A percentile compares a stretch with the other conserved stretches of the same genome.
Conservation (phyloP, 1,140 invertebrate species). For the Rhagoletis zephyria region DNA sequence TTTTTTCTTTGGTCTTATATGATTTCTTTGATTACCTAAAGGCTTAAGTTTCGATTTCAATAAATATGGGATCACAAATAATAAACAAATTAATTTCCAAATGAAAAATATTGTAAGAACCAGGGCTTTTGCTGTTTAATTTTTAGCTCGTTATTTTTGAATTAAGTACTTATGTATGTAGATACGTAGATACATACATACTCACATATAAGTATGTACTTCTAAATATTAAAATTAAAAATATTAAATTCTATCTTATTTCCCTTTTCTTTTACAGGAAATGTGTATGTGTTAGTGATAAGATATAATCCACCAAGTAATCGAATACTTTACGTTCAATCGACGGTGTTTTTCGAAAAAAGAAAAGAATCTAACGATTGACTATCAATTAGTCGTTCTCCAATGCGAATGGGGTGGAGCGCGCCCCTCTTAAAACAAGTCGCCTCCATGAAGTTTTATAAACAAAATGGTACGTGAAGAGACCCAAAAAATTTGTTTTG, state of each 20-base stretch:
- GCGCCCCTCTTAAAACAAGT: conserved; percentile 67
- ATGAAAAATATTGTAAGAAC: no score
- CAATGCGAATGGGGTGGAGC: conserved; percentile 63
- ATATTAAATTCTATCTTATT: neutral
- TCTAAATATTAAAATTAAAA: neutral
- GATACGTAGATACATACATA: neutral
- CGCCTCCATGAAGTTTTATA: conserved; percentile 66
- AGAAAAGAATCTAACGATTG: neutral
- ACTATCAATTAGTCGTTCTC: neutral
- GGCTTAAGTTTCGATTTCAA: no score
- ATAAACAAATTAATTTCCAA: no score
- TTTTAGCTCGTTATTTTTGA: no score
- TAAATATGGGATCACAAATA: no score
- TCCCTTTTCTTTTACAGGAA: conserved; percentile 2
- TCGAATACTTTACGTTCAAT: neutral
- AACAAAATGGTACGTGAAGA: conserved; percentile 97
- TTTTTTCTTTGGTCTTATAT: neutral
- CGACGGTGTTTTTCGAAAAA: neutral
- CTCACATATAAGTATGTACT: neutral
- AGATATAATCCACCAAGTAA: neutral
- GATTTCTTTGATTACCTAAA: no score
- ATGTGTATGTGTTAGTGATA: conserved; percentile 26
- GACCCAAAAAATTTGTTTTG: conserved; percentile 99
- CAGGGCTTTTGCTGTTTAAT: no score
- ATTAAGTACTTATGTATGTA: neutral